Base-by-base conservation (phyloP, 2,797 vertebrate genomes). In the Peromyscus nudipes region DNA sequence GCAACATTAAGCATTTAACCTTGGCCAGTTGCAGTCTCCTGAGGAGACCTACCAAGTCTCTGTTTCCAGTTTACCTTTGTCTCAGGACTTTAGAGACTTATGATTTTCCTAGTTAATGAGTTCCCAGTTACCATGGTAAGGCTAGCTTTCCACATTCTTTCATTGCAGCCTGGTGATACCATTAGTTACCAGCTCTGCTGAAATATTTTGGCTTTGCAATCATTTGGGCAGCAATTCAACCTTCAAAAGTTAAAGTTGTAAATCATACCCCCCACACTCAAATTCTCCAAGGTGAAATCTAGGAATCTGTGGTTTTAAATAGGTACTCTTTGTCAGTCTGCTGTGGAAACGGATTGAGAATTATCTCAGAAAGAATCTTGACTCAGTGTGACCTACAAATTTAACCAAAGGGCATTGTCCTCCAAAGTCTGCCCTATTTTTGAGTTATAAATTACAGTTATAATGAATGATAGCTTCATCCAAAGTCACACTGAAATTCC, bases 251-350 rank as follows among this genome's bases (percentile, higher is more conserved):
- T 84, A 57, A 43, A 16, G 10, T 43, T 73, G 19, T 1, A 7
- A 27, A 88, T 25, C 75, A 92, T 43, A 91, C 16, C 27, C 52
- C 46, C 19, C 64, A 43, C 67, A 79, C 8, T 91, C 52, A 90
- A 29, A 37, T 82, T 95, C 81, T 93, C 93, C 85, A 92, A 80
- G 84, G 96, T n/a, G n/a, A 93, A 94, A 34, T 88, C 62, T 27
- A 97, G 52, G 84, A 95, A 95, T 97, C 82, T 71, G 55, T n/a
- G 17, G 65, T 82, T 97, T 91, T 34, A 80, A 86, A 86, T 19
- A 95, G 76, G 37, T 12, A 77, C 8, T 73, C 43, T 93, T 94
- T 95, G 92, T 91, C 64, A 43, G 34, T 96, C 29, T 95, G 77
- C 96, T 89, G 62, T 95, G 79, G 84, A 92, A 12, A 95, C 77